Evolutionary conservation across 2,797 vertebrate species (phyloP).

Genomic region (Vespertilio murinus): DNA sequence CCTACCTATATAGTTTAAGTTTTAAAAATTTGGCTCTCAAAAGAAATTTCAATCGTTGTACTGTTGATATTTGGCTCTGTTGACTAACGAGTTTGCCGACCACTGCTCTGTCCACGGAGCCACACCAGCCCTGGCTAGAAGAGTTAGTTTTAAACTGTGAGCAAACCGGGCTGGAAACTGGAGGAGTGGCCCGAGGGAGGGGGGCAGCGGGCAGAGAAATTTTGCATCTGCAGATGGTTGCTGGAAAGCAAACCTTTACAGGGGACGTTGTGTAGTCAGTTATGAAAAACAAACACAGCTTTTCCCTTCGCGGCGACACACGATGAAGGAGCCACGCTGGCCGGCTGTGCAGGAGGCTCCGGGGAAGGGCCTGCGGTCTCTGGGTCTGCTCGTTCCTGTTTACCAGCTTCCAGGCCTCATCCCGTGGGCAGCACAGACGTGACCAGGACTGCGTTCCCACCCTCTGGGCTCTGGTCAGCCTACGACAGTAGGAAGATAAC

Average conservation of each 20-base stretch:
- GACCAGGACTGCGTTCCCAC: neutral
- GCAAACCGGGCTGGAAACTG: rapidly evolving
- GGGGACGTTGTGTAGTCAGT: neutral
- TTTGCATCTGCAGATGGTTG: neutral
- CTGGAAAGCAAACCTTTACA: neutral
- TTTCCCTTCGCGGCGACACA: neutral
- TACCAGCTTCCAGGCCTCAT: neutral
- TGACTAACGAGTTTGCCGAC: too few relatives aligned
- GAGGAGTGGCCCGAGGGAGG: too few relatives aligned
- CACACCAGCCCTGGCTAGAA: neutral
- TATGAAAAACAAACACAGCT: neutral
- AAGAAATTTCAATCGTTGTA: too few relatives aligned
- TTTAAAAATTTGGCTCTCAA: too few relatives aligned
- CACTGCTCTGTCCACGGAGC: too few relatives aligned
- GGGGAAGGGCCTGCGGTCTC: neutral
- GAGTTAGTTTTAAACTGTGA: neutral
- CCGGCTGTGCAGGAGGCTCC: neutral
- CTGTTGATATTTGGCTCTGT: too few relatives aligned
- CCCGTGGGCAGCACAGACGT: neutral
- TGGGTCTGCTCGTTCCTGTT: neutral
- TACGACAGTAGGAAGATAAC: neutral
- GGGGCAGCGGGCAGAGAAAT: neutral
- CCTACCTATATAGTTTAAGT: too few relatives aligned
- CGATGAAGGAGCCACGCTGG: neutral
- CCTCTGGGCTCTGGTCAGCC: neutral